Evolutionary conservation across 2,888 invertebrate genomes (phyloP).

Genomic region (Phragmatobia fuliginosa): DNA sequence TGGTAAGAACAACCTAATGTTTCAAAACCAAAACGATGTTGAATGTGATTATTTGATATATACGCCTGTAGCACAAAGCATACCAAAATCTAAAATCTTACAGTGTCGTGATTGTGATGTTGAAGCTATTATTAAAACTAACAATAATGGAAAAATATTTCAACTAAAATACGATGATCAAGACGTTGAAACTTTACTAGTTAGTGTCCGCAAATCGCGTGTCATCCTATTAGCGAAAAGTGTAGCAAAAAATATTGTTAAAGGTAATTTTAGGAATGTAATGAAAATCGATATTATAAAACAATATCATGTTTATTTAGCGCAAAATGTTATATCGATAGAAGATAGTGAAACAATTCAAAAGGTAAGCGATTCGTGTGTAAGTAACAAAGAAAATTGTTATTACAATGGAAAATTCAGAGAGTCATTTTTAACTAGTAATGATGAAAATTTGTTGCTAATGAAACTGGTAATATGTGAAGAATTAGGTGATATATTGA

Average conservation of each 20-base stretch:
- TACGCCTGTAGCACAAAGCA: constrained; percentile 34
- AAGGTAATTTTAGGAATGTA: constrained; percentile 29
- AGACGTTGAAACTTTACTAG: constrained; percentile 29
- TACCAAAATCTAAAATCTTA: constrained; percentile 16
- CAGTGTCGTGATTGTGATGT: constrained; percentile 2
- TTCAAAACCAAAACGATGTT: constrained; percentile 21
- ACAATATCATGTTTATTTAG: constrained; percentile 37
- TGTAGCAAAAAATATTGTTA: constrained; percentile 32
- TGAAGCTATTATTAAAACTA: constrained; percentile 29
- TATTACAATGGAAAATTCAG: constrained; percentile 24
- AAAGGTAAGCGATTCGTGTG: not conserved
- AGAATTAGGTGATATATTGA: constrained; percentile 17
- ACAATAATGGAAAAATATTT: constrained; percentile 24
- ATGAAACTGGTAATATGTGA: constrained; percentile 25
- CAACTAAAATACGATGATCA: constrained; percentile 31
- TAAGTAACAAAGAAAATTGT: constrained; percentile 7
- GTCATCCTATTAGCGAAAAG: constrained; percentile 31
- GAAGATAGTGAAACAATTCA: not conserved
- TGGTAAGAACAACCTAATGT: constrained; percentile 31
- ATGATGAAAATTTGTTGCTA: constrained; percentile 20
- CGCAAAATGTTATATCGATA: constrained; percentile 19
- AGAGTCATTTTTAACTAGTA: constrained; percentile 24
- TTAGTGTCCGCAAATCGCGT: constrained; percentile 30
- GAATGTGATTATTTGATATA: constrained; percentile 42
- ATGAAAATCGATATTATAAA: constrained; percentile 38